Evolutionary conservation across 2,888 invertebrate species (phyloP).

Genomic region (Sinelater perroti): DNA sequence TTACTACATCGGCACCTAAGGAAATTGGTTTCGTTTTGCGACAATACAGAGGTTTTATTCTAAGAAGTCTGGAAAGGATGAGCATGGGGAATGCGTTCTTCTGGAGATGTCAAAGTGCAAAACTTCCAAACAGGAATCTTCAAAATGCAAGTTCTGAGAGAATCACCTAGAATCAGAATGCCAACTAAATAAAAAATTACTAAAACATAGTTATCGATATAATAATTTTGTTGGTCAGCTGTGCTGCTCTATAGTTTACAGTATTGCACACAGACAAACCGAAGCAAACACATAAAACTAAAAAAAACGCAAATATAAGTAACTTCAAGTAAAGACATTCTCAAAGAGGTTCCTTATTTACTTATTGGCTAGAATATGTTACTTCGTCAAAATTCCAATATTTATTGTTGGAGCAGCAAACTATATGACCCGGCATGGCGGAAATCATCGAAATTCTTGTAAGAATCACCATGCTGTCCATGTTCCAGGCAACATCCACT

Average conservation of each 20-base stretch:
- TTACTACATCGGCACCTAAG: constrained; percentile 25
- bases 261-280: background rate
- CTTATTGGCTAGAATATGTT: too few species aligned
- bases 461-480: too few species aligned
- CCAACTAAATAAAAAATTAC: constrained; percentile 32
- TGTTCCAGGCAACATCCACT: too few species aligned
- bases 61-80: constrained; percentile 22
- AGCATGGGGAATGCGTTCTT: constrained; percentile 31
- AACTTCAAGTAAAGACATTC: constrained; percentile 63
- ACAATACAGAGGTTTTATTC: constrained; percentile 38
- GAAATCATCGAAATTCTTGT: too few species aligned
- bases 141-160: constrained; percentile 13
- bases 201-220: constrained; percentile 53
- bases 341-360: constrained; percentile 81
- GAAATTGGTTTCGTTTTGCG: constrained; percentile 23
- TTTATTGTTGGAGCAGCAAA: too few species aligned
- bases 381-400: too few species aligned
- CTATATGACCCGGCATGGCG: too few species aligned
- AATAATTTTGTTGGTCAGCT: constrained; percentile 58
- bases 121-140: constrained; percentile 21
- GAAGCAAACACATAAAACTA: too few species aligned
- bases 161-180: constrained; percentile 43
- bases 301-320: too few species aligned
- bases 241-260: constrained; percentile 56
- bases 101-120: constrained; percentile 28